Conservation (phyloP, 2,113 vertebrate genomes). For the Hyla sarda region DNA sequence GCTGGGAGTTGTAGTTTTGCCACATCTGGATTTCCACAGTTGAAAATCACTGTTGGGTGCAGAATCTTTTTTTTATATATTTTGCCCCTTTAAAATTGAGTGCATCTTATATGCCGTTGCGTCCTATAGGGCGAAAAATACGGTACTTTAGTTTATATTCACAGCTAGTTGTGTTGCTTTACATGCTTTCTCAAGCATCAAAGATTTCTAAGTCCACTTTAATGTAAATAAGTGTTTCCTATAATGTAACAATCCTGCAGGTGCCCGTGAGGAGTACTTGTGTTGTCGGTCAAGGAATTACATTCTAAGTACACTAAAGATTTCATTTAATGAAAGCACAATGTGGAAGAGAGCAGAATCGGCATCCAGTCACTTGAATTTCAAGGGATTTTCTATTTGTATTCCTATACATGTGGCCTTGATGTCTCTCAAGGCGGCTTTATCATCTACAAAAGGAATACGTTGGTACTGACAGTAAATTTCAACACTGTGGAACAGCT, state of each 20-base stretch:
- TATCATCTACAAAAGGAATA: conserved; percentile 53
- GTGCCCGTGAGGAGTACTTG: not conserved
- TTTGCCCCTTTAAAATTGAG: no score
- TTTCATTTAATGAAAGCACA: conserved; percentile 14
- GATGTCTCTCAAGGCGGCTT: conserved; percentile 25
- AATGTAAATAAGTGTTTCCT: not conserved
- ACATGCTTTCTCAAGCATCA: not conserved
- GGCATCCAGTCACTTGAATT: conserved; percentile 5
- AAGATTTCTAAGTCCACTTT: not conserved
- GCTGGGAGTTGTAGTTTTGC: no score
- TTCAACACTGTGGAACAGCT: conserved; percentile 36
- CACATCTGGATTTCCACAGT: no score
- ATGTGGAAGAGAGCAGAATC: not conserved
- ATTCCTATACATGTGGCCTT: conserved; percentile 36
- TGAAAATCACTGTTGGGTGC: no score
- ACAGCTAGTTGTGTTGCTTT: not conserved
- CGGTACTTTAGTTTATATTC: not conserved
- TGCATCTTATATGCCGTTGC: no score
- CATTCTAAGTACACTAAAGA: not conserved
- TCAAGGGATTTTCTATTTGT: conserved; percentile 40
- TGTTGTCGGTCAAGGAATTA: not conserved
- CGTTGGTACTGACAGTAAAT: conserved; percentile 42
- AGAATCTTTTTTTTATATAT: no score
- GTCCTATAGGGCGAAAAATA: no score
- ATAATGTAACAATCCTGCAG: not conserved